Evolutionary conservation across 2,888 invertebrate genomes (phyloP), one percentile per base, ranked within the genome.

Genomic region (Lycocerus yunnanus): DNA sequence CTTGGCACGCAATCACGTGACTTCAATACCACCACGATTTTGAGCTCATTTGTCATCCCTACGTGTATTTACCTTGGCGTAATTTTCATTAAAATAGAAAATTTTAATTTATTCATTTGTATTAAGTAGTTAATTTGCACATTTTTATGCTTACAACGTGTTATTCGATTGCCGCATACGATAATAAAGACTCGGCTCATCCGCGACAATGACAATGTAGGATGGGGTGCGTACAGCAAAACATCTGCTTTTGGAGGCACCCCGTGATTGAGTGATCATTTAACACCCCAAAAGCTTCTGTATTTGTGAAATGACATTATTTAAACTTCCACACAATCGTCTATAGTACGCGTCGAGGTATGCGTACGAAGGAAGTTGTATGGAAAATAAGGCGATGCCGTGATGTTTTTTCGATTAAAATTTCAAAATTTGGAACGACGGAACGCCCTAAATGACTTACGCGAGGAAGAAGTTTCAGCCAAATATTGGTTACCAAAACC

Each of bases 1-100:
- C 75, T 78, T 77, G 77, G 79, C 85, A 85, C 85, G 85, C 85
- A 83, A 85, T 85, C 83, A 84, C 85, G 85, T 84, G 84, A 83
- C 74, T 70, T 66, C 65, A 71, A 69, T 71, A 72, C 68, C 69
- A 68, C 74, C 74, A 76, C 59, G 61, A 63, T 72, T 72, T 59
- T 58, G n/a, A 43, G 58, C 69, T 69, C 61, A 73, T 68, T 70
- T 74, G 70, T 68, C 74, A 58, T 70, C 73, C 73, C 60, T 43
- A 15, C 60, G 58, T 72, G 24, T 69, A 72, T 68, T 74, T 72
- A 61, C 70, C 69, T 69, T 65, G 24, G 66, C 73, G 61, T n/a
- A 63, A 63, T 63, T 63, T 20, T 18, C 61, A 43, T 63, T 63
- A 11, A 63, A 63, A 63, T 63, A 13, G 18, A 63, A 63, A 63